phyloP scores from a whole-genome alignment of 2,888 invertebrate genomes.

The Malachius bipustulatus region DNA sequence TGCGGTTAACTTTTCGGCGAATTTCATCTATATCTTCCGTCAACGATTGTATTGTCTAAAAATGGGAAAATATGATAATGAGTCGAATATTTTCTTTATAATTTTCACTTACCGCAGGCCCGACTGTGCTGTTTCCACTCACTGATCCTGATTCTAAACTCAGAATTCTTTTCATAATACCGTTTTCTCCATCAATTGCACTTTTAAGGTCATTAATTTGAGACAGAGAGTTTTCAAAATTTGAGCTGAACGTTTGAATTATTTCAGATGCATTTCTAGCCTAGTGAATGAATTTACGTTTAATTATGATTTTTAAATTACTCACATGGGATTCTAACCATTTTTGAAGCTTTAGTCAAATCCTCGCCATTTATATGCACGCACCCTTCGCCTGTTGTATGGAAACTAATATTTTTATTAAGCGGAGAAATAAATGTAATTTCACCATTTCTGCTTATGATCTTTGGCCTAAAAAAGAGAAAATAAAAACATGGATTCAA shows the following conservation, averaged over 20 bases:
- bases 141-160: constrained; percentile 3
- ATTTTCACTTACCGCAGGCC: not conserved
- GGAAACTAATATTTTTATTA: not conserved
- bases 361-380: not conserved
- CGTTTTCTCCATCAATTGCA: not conserved
- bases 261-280: not conserved
- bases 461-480: not conserved
- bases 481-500: no score
- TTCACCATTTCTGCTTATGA: not conserved
- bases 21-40: constrained; percentile 36
- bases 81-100: not conserved
- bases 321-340: not conserved
- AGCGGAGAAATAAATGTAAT: not conserved
- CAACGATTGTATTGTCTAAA: no score
- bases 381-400: not conserved
- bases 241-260: not conserved
- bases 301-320: no score
- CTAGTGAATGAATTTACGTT: no score
- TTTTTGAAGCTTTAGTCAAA: not conserved
- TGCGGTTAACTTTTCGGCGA: constrained; percentile 32
- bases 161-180: not conserved
- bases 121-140: not conserved
- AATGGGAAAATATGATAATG: not conserved
- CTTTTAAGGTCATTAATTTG: not conserved
- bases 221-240: not conserved